These are phyloP conservation scores for Rana temporaria DNA, from an alignment of 2,113 vertebrate genomes.

Conservation along the genomic window DNA sequence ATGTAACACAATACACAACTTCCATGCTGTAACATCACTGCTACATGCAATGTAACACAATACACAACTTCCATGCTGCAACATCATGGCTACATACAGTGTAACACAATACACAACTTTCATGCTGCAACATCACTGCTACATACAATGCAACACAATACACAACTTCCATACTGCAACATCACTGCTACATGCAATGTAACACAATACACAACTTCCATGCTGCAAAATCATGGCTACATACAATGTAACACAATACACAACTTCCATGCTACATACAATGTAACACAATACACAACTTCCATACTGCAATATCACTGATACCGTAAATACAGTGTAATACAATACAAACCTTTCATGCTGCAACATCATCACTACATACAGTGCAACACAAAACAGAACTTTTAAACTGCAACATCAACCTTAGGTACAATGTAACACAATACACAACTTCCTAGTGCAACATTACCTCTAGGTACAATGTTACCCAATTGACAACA, in stretches of 20 bases:
- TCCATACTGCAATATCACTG: background rate
- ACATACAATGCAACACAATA: background rate
- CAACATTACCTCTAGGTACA: background rate
- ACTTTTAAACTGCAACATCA: background rate
- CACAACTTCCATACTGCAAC: background rate
- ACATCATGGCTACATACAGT: constrained; percentile 15
- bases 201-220: background rate
- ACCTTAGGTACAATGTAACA: background rate
- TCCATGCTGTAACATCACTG: no score
- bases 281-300: background rate
- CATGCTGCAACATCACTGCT: background rate
- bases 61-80: no score
- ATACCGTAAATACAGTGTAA: background rate
- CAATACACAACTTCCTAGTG: background rate
- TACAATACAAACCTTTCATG: background rate
- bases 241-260: background rate
- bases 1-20: no score
- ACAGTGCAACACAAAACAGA: background rate
- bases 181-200: background rate
- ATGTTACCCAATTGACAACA: background rate
- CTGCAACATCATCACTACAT: background rate
- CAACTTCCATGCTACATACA: background rate
- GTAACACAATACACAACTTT: background rate
- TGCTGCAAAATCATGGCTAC: background rate
- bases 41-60: no score